Percentiles rank a stretch among this genome's conserved stretches.
Conservation (phyloP, 2,113 vertebrate genomes). For the Zosterops japonicus region DNA sequence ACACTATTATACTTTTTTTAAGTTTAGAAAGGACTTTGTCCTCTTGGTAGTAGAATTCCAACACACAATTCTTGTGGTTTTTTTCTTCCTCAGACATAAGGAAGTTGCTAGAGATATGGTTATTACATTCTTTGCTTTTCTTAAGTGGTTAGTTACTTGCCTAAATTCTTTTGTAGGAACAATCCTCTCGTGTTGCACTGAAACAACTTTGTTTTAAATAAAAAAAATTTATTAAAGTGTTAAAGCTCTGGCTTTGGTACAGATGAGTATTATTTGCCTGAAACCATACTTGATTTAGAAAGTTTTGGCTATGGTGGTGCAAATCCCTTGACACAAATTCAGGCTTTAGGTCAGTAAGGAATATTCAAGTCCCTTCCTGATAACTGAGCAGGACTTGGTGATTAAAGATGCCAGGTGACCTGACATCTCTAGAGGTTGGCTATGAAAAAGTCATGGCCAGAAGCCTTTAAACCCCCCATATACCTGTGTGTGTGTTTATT, state of each 20-base stretch:
- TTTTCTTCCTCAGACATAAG: background rate
- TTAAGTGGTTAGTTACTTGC: background rate
- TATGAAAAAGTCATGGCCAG: background rate
- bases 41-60: background rate
- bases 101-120: background rate
- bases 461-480: slow-evolving; percentile 11
- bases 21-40: background rate
- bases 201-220: background rate
- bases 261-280: background rate
- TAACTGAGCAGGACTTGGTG: background rate
- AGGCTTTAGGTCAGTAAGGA: background rate
- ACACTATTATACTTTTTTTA: background rate
- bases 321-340: background rate
- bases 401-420: slow-evolving; percentile 9
- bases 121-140: background rate
- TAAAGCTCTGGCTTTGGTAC: background rate
- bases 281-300: background rate
- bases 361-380: background rate
- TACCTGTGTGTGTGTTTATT: slow-evolving; percentile 18
- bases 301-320: background rate
- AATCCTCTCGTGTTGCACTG: background rate
- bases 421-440: background rate
- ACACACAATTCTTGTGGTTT: rapidly evolving
- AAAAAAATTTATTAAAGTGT: background rate
- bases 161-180: background rate